phyloP scores from a whole-genome alignment of 2,888 invertebrate genomes.

The Uloborus plumipes region DNA sequence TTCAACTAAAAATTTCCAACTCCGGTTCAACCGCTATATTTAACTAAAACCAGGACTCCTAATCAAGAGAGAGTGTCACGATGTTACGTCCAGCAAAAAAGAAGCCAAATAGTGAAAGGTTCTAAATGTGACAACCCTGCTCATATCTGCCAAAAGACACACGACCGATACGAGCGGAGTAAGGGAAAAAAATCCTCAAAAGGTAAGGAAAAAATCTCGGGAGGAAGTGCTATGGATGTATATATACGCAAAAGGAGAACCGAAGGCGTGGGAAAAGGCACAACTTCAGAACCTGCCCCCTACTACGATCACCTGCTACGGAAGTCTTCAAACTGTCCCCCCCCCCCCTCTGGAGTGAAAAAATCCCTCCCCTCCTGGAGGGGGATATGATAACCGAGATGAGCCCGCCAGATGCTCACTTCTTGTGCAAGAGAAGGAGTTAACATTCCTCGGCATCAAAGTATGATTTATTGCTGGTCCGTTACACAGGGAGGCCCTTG shows the following conservation, averaged over 20 bases:
- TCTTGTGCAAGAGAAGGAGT: constrained; percentile 42
- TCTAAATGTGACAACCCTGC: too few species aligned
- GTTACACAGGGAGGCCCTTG: neutral
- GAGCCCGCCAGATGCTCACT: constrained; percentile 34
- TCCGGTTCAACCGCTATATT: too few species aligned
- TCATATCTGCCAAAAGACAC: too few species aligned
- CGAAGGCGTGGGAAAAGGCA: constrained; percentile 57
- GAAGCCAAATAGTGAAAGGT: too few species aligned
- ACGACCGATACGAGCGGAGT: neutral
- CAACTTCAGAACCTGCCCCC: constrained; percentile 23
- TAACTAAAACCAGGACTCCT: too few species aligned
- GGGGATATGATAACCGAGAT: neutral
- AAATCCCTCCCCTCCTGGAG: constrained; percentile 13
- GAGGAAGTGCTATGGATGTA: constrained; percentile 9
- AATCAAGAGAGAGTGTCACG: too few species aligned
- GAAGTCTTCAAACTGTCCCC: constrained; percentile 28
- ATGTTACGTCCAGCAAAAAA: too few species aligned
- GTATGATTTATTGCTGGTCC: constrained; percentile 42
- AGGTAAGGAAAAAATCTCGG: neutral
- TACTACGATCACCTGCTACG: constrained; percentile 62
- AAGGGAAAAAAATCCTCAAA: constrained; percentile 1
- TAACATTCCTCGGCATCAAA: constrained; percentile 52
- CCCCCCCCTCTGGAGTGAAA: constrained; percentile 6
- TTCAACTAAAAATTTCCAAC: too few species aligned
- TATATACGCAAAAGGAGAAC: constrained; percentile 50